Evolutionary conservation across 1,140 invertebrate species (phyloP).

Genomic region (Habropoda laboriosa): DNA sequence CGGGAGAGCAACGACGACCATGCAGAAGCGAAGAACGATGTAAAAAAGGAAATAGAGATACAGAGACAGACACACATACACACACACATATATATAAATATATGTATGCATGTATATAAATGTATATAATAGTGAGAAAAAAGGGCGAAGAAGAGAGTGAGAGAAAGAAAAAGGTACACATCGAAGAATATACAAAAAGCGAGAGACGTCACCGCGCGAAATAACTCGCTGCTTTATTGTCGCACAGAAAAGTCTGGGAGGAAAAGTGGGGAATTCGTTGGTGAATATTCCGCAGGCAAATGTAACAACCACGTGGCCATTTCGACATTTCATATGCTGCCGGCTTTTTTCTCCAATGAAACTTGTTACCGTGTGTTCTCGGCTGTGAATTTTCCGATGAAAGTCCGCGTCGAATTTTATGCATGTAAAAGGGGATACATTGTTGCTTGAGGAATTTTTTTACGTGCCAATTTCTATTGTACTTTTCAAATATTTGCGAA

Average conservation of each 20-base stretch:
- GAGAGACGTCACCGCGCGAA: neutral
- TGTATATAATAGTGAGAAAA: no score
- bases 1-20: neutral
- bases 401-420: no score
- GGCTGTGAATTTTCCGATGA: no score
- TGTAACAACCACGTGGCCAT: no score
- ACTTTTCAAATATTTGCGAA: no score
- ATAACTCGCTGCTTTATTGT: constrained; percentile 4
- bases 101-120: no score
- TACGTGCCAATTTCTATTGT: no score
- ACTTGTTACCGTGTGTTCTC: neutral
- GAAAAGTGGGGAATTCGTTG: neutral
- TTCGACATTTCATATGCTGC: no score
- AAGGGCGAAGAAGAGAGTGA: neutral
- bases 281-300: no score
- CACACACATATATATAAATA: no score
- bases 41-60: neutral
- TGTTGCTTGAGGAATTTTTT: no score
- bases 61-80: neutral
- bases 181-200: neutral
- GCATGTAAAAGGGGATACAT: no score
- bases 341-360: neutral
- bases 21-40: neutral
- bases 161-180: neutral
- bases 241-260: neutral